phyloP scores from a whole-genome alignment of 1,140 invertebrate species.

The Aphidius ervi region DNA sequence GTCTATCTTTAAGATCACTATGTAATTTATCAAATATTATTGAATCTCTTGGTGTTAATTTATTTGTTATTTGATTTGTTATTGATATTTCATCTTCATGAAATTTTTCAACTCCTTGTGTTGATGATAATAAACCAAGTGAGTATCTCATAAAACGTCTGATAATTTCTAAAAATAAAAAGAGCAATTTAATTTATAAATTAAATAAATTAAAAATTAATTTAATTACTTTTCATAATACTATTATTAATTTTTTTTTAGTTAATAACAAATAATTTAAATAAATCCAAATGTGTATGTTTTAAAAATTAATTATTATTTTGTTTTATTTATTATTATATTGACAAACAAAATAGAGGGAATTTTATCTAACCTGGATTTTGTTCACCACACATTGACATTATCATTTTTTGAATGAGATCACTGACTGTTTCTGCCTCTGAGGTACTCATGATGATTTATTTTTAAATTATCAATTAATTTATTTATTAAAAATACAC shows the following conservation, averaged over 20 bases:
- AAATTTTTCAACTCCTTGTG: slow-evolving; percentile 39
- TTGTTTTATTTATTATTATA: background rate
- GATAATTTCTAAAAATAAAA: slow-evolving; percentile 32
- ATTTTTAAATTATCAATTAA: background rate
- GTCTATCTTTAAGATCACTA: slow-evolving; percentile 46
- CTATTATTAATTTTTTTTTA: slow-evolving; percentile 13
- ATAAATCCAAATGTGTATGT: slow-evolving; percentile 6
- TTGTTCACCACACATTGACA: slow-evolving; percentile 47
- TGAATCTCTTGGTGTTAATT: slow-evolving; percentile 39
- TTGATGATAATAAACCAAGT: slow-evolving; percentile 42
- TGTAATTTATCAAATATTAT: slow-evolving; percentile 46
- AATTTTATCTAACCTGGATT: slow-evolving; percentile 43
- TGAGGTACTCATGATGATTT: slow-evolving; percentile 34
- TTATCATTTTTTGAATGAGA: slow-evolving; percentile 46
- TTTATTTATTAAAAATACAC: background rate
- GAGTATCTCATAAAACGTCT: slow-evolving; percentile 43
- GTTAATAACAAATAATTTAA: slow-evolving; percentile 8
- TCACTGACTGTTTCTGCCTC: slow-evolving; percentile 47
- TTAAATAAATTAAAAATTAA: background rate
- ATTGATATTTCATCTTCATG: slow-evolving; percentile 45
- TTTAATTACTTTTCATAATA: background rate
- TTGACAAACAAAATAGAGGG: slow-evolving; percentile 13
- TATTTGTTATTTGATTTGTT: slow-evolving; percentile 42
- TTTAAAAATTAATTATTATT: background rate
- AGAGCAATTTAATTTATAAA: slow-evolving; percentile 10